Evolutionary conservation across 2,888 invertebrate genomes (phyloP).

Genomic region (Eucera pruinosa): DNA sequence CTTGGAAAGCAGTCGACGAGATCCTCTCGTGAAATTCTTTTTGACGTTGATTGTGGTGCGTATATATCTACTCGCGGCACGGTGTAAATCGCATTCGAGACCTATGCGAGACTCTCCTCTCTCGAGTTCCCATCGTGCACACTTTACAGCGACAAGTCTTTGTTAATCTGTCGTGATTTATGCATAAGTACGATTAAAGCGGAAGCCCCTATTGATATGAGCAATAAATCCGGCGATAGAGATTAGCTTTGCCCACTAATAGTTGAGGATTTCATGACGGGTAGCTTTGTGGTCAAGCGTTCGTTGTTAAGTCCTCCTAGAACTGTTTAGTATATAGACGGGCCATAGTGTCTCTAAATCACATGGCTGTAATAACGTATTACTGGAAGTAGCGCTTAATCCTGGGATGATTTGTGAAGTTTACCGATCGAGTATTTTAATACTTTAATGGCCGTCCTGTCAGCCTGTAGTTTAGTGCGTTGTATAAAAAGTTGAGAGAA

Average conservation of each 20-base stretch:
- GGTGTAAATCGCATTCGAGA: constrained; percentile 34
- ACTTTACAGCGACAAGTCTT: background rate
- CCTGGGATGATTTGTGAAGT: constrained; percentile 23
- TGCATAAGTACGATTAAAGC: constrained; percentile 33
- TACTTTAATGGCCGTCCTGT: background rate
- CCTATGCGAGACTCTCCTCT: background rate
- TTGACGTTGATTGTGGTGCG: constrained; percentile 56
- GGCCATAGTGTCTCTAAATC: constrained; percentile 15
- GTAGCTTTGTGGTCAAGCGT: constrained; percentile 10
- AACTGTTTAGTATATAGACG: constrained; percentile 8
- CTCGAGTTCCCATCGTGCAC: constrained; percentile 8
- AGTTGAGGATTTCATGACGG: constrained; percentile 24
- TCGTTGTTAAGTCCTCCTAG: constrained; percentile 32
- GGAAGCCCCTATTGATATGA: constrained; percentile 21
- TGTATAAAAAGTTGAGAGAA: background rate
- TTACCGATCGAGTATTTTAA: constrained; percentile 1
- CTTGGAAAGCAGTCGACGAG: constrained; percentile 46
- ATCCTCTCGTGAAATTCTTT: constrained; percentile 54
- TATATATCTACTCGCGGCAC: background rate
- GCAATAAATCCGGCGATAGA: constrained; percentile 34
- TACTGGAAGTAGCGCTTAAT: constrained; percentile 21
- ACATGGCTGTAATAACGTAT: constrained; percentile 13
- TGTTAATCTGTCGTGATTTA: constrained; percentile 42
- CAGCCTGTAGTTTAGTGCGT: background rate
- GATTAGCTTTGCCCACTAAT: constrained; percentile 18